Evolutionary conservation across 2,113 vertebrate genomes (phyloP), one percentile per base, ranked within the genome.

Genomic region (Alouatta palliata): DNA sequence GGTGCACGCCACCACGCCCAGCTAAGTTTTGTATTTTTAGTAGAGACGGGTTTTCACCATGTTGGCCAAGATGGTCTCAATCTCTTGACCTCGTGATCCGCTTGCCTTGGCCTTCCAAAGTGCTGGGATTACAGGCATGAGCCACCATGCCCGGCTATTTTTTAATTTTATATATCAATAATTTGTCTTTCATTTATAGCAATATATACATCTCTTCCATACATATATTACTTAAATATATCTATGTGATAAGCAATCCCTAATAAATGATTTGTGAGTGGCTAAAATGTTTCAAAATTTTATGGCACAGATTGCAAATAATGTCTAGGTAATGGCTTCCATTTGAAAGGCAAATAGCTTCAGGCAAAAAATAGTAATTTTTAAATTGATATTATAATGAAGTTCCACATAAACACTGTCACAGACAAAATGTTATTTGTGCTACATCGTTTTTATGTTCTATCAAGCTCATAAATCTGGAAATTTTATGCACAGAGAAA

Each of bases 361-460:
- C 32, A 56, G 27, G 32, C 8, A 5, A 84, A 92, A 82, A 77
- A 35, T 14, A 21, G 4, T 43, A 8, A 25, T 49, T 16, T 80
- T 95, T 96, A 9, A 87, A 91, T 1, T 87, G 10, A 88, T 95
- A 91, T 87, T 64, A 85, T 81, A 11, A 84, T 49, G n/a, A 66
- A 80, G 21, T 97, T 94, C 17, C n/a, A 90, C 19, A 47, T 68
- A 73, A 84, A 52, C 66, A 68, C 54, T 30, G 32, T 71, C 83
- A 93, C 75, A 83, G 70, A 32, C 30, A 89, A 1, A 0, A 0
- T 45, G 64, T 21, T 56, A 5, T 56, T 54, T 40, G 19, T 96
- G 87, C 80, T 83, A 32, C 27, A 16, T 91, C 68, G 32, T 88
- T 76, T 94, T 71, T 56, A 87, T 94, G 58, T 79, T 43, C 9